A percentile compares a stretch with the other conserved stretches of the same genome.
Evolutionary conservation across 1,140 invertebrate genomes (phyloP).

Genomic region (Nilaparvata lugens): DNA sequence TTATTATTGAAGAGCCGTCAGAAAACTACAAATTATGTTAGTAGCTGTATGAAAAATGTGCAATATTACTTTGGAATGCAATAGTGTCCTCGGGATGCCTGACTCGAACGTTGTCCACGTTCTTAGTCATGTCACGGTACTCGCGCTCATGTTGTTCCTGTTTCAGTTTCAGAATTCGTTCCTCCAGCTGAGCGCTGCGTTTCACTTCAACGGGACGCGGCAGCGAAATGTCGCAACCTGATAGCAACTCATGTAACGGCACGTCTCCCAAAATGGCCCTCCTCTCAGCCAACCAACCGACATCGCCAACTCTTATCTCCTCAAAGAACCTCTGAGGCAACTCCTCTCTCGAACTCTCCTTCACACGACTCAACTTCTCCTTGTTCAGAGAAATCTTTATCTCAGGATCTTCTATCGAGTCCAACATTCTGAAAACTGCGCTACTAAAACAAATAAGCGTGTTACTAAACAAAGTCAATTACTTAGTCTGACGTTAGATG

Average conservation of each 20-base stretch:
- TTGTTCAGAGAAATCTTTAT: slow-evolving; percentile 20
- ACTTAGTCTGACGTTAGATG: slow-evolving; percentile 39
- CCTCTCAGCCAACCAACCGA: slow-evolving; percentile 49
- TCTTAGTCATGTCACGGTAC: slow-evolving; percentile 72
- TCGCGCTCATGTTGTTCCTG: slow-evolving; percentile 60
- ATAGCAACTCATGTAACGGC: slow-evolving; percentile 59
- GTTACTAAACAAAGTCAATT: neutral
- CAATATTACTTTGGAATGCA: slow-evolving; percentile 58
- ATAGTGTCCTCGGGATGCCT: slow-evolving; percentile 64
- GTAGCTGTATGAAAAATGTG: neutral
- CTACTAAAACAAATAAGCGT: neutral
- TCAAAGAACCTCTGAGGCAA: neutral
- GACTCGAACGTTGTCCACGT: slow-evolving; percentile 54
- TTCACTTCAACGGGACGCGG: slow-evolving; percentile 56
- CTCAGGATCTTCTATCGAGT: slow-evolving; percentile 12
- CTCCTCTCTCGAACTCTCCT: slow-evolving; percentile 27
- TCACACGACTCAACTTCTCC: slow-evolving; percentile 10
- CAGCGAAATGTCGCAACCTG: slow-evolving; percentile 50
- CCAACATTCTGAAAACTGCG: slow-evolving; percentile 16
- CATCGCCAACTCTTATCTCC: slow-evolving; percentile 33
- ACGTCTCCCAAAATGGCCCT: slow-evolving; percentile 25
- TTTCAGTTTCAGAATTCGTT: slow-evolving; percentile 59
- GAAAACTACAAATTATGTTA: neutral
- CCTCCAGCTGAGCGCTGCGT: slow-evolving; percentile 68
- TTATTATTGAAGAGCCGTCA: no score